A percentile compares a stretch with the other conserved stretches of the same genome.
phyloP scores from a whole-genome alignment of 2,113 vertebrate species.

The Festucalex cinctus region DNA sequence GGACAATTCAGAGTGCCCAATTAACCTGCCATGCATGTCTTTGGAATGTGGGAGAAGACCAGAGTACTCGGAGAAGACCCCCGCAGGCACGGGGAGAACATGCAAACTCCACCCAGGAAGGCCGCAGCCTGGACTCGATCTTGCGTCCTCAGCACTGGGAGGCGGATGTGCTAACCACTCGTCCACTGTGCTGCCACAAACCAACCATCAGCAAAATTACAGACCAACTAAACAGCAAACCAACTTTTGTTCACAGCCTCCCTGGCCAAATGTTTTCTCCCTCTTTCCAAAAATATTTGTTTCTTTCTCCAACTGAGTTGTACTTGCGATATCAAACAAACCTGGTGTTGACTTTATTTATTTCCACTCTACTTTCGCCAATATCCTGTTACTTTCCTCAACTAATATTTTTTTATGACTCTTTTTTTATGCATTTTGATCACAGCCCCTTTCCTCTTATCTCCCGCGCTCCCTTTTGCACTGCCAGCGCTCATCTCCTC shows the following conservation, averaged over 20 bases:
- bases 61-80: no score
- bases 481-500: conserved; percentile 53
- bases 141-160: no score
- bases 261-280: neutral
- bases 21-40: no score
- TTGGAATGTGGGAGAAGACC: no score
- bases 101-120: no score
- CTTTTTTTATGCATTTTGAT: conserved; percentile 1
- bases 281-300: neutral
- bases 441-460: conserved; percentile 28
- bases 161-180: no score
- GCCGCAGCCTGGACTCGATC: no score
- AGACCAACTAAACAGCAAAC: neutral
- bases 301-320: neutral
- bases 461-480: conserved; percentile 37
- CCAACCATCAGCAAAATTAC: neutral
- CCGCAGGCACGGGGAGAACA: no score
- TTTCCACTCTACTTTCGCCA: neutral
- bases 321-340: neutral
- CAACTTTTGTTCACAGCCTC: neutral
- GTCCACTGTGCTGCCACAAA: no score
- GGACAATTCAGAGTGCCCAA: no score
- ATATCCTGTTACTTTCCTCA: neutral
- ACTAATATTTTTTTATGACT: neutral
- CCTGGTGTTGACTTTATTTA: neutral